phyloP scores from a whole-genome alignment of 2,797 vertebrate genomes.

The Eutrigla gurnardus region DNA sequence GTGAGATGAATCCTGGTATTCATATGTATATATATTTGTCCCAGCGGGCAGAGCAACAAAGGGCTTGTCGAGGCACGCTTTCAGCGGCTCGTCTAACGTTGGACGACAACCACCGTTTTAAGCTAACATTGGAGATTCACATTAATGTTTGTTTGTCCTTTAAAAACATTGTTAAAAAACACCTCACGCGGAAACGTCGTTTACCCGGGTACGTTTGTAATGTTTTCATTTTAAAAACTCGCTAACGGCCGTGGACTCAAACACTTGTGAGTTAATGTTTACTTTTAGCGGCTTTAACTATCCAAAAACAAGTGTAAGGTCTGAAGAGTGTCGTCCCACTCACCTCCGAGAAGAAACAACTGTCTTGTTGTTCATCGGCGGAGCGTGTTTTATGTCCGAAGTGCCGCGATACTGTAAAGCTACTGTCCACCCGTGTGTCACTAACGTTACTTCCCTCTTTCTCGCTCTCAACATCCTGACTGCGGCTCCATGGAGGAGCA shows the following conservation, averaged over 20 bases:
- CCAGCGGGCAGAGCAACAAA: conserved; percentile 62
- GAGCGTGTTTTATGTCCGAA: conserved; percentile 17
- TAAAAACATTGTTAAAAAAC: background rate
- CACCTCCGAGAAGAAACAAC: conserved; percentile 53
- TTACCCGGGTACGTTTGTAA: no score
- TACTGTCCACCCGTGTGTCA: conserved; percentile 18
- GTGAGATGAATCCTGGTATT: conserved; percentile 4
- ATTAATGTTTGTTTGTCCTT: background rate
- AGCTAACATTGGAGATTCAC: background rate
- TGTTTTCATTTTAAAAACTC: conserved; percentile 3
- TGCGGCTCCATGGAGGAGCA: conserved; percentile 28
- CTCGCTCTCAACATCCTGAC: conserved; percentile 56
- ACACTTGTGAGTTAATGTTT: background rate
- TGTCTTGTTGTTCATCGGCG: conserved; percentile 36
- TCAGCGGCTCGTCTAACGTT: background rate
- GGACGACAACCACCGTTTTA: background rate
- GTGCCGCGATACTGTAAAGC: background rate
- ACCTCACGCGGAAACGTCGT: background rate
- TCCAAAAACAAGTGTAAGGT: background rate
- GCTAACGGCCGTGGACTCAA: background rate
- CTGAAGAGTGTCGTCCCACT: conserved; percentile 26
- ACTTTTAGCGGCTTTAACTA: background rate
- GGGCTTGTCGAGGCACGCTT: conserved; percentile 53
- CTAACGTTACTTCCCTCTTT: conserved; percentile 69
- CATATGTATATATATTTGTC: background rate